A percentile compares a stretch with the other conserved stretches of the same genome.
These are phyloP conservation scores for Hyposmocoma kahamanoa DNA, from an alignment of 1,140 invertebrate species.

Conservation along the genomic window DNA sequence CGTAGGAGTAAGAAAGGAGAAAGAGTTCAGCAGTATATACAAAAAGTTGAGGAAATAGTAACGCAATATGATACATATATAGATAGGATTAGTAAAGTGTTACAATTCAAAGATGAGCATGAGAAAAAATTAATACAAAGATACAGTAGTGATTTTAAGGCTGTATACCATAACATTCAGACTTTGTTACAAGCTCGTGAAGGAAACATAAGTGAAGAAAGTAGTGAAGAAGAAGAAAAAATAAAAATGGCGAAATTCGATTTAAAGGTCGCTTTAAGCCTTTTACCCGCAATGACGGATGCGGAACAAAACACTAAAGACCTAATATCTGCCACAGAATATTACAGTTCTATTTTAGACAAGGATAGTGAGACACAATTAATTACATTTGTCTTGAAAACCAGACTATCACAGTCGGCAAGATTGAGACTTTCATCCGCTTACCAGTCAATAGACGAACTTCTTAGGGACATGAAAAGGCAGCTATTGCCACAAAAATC, in stretches of 20 bases:
- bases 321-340: background rate
- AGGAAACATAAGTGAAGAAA: too few relatives aligned
- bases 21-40: too few relatives aligned
- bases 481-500: slow-evolving; percentile 14
- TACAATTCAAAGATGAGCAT: too few relatives aligned
- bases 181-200: too few relatives aligned
- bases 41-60: too few relatives aligned
- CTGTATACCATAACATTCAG: too few relatives aligned
- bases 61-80: too few relatives aligned
- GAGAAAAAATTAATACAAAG: too few relatives aligned
- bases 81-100: too few relatives aligned
- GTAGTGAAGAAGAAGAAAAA: background rate
- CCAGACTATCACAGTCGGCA: background rate
- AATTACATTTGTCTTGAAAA: background rate
- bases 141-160: too few relatives aligned
- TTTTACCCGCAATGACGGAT: background rate
- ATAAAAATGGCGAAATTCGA: background rate
- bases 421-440: slow-evolving; percentile 3
- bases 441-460: slow-evolving; percentile 7
- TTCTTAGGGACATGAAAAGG: slow-evolving; percentile 10
- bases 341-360: background rate
- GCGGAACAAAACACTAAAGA: background rate
- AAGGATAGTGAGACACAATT: background rate
- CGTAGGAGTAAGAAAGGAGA: too few relatives aligned
- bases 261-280: background rate